phyloP scores from a whole-genome alignment of 2,888 invertebrate genomes.

The Carabus problematicus region DNA sequence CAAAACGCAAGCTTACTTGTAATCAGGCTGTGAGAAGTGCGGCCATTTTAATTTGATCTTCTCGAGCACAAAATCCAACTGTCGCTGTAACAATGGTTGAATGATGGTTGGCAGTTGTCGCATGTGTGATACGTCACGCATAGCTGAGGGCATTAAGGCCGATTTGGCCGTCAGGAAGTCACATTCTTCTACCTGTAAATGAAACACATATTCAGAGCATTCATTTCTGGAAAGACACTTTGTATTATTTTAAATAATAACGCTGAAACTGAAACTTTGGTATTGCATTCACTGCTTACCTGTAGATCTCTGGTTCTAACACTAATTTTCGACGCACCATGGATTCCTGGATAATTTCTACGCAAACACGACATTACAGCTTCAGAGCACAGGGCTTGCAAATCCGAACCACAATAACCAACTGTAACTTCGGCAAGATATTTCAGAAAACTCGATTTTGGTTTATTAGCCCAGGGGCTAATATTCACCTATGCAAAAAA shows the following conservation, averaged over 20 bases:
- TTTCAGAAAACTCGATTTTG: conserved; percentile 61
- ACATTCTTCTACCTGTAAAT: conserved; percentile 53
- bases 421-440: conserved; percentile 68
- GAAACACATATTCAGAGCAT: conserved; percentile 50
- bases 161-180: conserved; percentile 55
- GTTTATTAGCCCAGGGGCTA: conserved; percentile 60
- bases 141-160: conserved; percentile 53
- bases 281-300: background rate
- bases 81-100: conserved; percentile 54
- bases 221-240: background rate
- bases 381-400: conserved; percentile 87
- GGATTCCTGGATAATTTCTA: conserved; percentile 83
- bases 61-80: conserved; percentile 52
- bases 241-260: too few relatives aligned
- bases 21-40: conserved; percentile 53
- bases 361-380: conserved; percentile 77
- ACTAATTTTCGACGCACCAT: conserved; percentile 52
- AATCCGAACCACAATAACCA: conserved; percentile 84
- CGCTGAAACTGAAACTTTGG: background rate
- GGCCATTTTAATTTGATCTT: conserved; percentile 54
- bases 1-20: conserved; percentile 48
- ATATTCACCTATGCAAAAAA: conserved; percentile 57
- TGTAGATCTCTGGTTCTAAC: conserved; percentile 28
- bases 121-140: conserved; percentile 51
- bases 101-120: conserved; percentile 53